Evolutionary conservation across 2,113 vertebrate genomes (phyloP), one percentile per base, ranked within the genome.

Genomic region (Aphyosemion australe): DNA sequence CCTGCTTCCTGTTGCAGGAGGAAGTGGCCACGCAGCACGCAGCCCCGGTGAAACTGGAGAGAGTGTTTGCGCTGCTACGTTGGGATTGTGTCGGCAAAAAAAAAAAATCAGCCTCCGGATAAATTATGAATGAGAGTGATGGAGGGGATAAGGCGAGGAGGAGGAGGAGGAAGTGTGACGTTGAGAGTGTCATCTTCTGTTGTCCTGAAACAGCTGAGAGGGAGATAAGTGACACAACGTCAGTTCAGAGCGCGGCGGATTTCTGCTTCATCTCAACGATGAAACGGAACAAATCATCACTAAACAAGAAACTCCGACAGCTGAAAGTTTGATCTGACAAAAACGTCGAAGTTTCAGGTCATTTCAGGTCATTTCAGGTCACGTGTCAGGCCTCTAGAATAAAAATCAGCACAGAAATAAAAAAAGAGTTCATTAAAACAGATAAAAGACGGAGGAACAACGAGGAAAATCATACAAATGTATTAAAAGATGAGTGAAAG

Each of bases 61-160:
- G 66, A 74, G 82, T 83, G 86, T 89, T 83, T 86, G 77, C 69
- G 69, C 70, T 54, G 69, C 86, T 60, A 76, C 68, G 74, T 80
- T 53, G 78, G 60, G 87, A 85, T 77, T 82, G 87, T 89, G 89
- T 90, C 85, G 75, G 87, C 88, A 91, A 83, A 91, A 88, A 59
- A 21, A 45, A 57, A 43, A 58, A 43, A 58, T n/a, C 6, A 37
- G 79, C 85, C 88, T 89, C 90, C 90, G 80, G 83, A 93, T 93
- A 89, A 93, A 94, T 93, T 92, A 93, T 93, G 90, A 92, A 93
- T 86, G 89, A 89, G 79, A 84, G 88, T 86, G 88, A 88, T 88
- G 83, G 85, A 89, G 76, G 81, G 83, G 85, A 86, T 76, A 88
- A 82, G 78, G 71, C 12, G 13, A 72, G 54, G 34, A 37, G 74